Base-by-base conservation (phyloP, 2,888 invertebrate species). In the Cylindroiulus punctatus region DNA sequence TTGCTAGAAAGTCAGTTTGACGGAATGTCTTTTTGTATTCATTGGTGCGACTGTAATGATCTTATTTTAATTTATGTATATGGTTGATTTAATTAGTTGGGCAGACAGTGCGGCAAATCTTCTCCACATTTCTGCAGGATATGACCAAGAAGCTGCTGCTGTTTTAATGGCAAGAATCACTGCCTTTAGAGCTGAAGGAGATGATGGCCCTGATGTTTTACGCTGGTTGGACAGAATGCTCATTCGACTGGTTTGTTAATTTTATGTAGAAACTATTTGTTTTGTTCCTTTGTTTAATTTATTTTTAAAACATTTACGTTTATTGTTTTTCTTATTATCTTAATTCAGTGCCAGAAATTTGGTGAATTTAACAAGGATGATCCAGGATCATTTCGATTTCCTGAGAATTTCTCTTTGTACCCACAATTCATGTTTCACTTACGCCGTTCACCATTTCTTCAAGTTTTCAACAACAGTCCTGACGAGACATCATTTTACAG, bases 371-470 rank as follows among this genome's bases (percentile, higher is more conserved):
- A 95, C 89, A 98, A 98, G 90, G 99, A 99, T 90, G 98, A 99
- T 92, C 97, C 98, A 22, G 96, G 96, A 90, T 97, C 98, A 88
- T 99, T 99, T 93, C 94, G 98, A 85, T 93, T 99, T 87, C 95
- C 96, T 1, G 98, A 98, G 90, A 98, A 98, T 92, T 99, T 99
- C 92, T 97, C 97, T 87, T 92, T 99, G 87, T 99, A 98, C 92
- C 99, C 99, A 81, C 99, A 99, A 92, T 99, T 99, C 92, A 99
- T 99, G 98, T 99, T 99, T 92, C 99, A 99, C 91, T 92, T 99
- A 90, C 93, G 99, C 81, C 94, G 99, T 89, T 99, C 99, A 40
- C 99, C 99, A 92, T 99, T 99, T 92, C 93, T 99, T 88, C 99
- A 99, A 93, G 99, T 99, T 83, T 99, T 99, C 92, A 99, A 99